Evolutionary conservation across 1,140 invertebrate genomes (phyloP), one percentile per base, ranked within the genome.

Genomic region (Lepidurus couesii): DNA sequence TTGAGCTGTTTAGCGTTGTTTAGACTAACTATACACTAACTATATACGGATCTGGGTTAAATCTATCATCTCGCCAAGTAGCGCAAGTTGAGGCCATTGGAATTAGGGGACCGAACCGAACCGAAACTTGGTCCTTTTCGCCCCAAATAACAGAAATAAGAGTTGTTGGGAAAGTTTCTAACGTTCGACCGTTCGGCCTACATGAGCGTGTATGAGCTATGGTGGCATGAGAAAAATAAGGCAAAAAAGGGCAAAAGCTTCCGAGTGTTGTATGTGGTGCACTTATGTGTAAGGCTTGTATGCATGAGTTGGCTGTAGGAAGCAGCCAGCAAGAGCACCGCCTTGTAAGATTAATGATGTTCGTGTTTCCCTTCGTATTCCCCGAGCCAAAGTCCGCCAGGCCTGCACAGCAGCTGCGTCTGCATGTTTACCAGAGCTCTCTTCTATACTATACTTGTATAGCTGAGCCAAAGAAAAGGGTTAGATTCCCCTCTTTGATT

Each of bases 401-500:
- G 53, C 45, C 45, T 47, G 53, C 53, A 13, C 16, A 65, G 53
- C 53, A 65, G 53, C 53, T 65, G 53, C 53, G 53, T 65, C 53
- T 65, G 53, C 53, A 65, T 65, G 53, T 21, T 65, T 65, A 21
- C 53, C 53, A 13, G 53, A 65, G 16, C 16, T n/a, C 53, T 65
- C 53, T 65, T 65, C n/a, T 7, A 7, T 65, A 7, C 53, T 10
- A 47, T 11, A 16, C 45, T 16, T 47, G 10, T 7, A 10, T 7
- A 13, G 16, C 53, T 65, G 7, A 13, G 16, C 53, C 53, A 65
- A 65, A 65, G 53, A 65, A 65, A 65, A 65, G 53, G 53, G 53
- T 65, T 65, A 65, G 53, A 65, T 65, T 65, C 53, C 45, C 53
- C 53, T 65, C 53, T 65, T 65, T 65, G 53, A 65, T 65, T 65